Percentiles rank a stretch among this genome's conserved stretches.
These are phyloP conservation scores for Junonia oenone DNA, from an alignment of 2,888 invertebrate genomes.

Conservation along the genomic window DNA sequence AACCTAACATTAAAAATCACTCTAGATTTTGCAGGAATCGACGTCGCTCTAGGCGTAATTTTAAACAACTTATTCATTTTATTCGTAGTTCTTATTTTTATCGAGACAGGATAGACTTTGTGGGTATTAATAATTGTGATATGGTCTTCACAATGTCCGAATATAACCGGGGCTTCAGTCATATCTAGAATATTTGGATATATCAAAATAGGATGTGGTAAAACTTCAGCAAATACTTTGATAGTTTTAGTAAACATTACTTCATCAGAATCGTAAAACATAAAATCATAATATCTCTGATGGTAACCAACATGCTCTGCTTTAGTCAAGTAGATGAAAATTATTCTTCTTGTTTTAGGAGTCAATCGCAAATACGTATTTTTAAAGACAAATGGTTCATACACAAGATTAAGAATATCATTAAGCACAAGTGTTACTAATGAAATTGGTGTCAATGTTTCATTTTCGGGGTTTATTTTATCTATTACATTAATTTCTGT, in stretches of 20 bases:
- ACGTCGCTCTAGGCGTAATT: slow-evolving; percentile 46
- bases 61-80: slow-evolving; percentile 54
- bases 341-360: slow-evolving; percentile 38
- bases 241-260: slow-evolving; percentile 42
- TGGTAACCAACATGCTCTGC: slow-evolving; percentile 53
- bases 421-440: slow-evolving; percentile 36
- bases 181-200: slow-evolving; percentile 55
- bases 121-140: slow-evolving; percentile 51
- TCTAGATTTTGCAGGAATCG: slow-evolving; percentile 39
- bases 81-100: slow-evolving; percentile 51
- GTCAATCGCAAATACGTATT: slow-evolving; percentile 42
- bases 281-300: slow-evolving; percentile 52
- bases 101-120: slow-evolving; percentile 41
- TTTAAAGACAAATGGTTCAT: slow-evolving; percentile 53
- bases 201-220: slow-evolving; percentile 55
- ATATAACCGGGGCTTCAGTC: slow-evolving; percentile 43
- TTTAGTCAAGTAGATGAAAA: slow-evolving; percentile 51
- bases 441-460: slow-evolving; percentile 30
- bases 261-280: slow-evolving; percentile 41
- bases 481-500: slow-evolving; percentile 3
- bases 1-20: slow-evolving; percentile 42
- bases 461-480: slow-evolving; percentile 15
- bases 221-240: slow-evolving; percentile 52
- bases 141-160: slow-evolving; percentile 49
- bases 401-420: slow-evolving; percentile 42